Evolutionary conservation across 2,888 invertebrate genomes (phyloP).

Genomic region (Odiellus spinosus): DNA sequence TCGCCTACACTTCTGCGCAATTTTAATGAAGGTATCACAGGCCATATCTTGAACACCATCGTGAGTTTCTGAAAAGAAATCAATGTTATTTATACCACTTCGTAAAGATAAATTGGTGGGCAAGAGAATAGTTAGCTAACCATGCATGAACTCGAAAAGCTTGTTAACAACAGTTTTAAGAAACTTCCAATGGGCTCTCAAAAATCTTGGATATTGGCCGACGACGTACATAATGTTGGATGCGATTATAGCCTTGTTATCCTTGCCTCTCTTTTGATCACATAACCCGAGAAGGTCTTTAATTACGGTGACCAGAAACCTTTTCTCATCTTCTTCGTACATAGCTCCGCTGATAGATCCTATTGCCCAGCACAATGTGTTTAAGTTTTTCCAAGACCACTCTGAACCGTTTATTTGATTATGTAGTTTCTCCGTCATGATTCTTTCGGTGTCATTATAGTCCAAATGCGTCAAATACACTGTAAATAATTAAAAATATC

Average conservation of each 20-base stretch:
- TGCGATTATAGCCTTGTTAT: conserved; percentile 99
- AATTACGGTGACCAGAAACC: conserved; percentile 96
- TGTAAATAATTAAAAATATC: conserved; percentile 20
- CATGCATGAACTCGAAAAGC: conserved; percentile 99
- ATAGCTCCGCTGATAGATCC: conserved; percentile 98
- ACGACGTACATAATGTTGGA: conserved; percentile 99
- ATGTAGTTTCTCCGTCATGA: conserved; percentile 96
- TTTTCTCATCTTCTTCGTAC: conserved; percentile 97
- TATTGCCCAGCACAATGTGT: conserved; percentile 89
- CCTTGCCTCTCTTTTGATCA: conserved; percentile 96
- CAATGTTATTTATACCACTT: background rate
- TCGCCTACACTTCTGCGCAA: conserved; percentile 90
- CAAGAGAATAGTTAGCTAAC: too few relatives aligned
- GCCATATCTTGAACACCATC: conserved; percentile 99
- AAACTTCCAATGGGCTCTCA: conserved; percentile 99
- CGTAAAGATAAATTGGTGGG: too few relatives aligned
- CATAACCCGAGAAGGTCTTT: conserved; percentile 92
- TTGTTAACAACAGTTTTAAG: conserved; percentile 99
- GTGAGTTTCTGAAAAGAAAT: conserved; percentile 58
- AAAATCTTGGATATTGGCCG: conserved; percentile 94
- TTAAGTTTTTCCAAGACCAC: conserved; percentile 99
- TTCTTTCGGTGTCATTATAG: conserved; percentile 89
- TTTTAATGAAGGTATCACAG: conserved; percentile 99
- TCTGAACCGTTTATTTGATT: conserved; percentile 96
- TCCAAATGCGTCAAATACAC: conserved; percentile 98